These are phyloP conservation scores for Myiozetetes cayanensis DNA, from an alignment of 2,113 vertebrate genomes.

Conservation along the genomic window DNA sequence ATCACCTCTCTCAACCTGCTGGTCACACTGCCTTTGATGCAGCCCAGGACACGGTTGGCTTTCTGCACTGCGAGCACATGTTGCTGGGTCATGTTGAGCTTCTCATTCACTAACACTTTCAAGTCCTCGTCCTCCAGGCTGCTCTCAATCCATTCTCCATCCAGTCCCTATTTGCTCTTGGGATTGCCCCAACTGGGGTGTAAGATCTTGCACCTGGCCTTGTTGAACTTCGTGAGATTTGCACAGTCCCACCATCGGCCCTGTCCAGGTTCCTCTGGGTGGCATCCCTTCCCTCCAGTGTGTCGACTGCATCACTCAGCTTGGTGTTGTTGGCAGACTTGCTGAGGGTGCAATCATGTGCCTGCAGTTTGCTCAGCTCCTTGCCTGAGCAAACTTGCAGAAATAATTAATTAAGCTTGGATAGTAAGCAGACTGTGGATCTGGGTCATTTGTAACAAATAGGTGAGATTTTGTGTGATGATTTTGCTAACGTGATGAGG, in stretches of 20 bases:
- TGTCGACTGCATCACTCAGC: background rate
- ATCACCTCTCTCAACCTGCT: background rate
- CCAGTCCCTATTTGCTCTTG: background rate
- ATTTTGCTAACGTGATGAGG: background rate
- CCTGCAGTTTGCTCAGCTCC: background rate
- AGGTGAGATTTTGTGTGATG: background rate
- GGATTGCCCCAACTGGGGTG: background rate
- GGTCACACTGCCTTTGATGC: accelerated
- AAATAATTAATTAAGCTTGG: background rate
- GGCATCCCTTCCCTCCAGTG: background rate
- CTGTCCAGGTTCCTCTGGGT: background rate
- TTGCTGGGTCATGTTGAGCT: accelerated
- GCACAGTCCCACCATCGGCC: background rate
- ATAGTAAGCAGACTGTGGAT: background rate
- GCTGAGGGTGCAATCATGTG: background rate
- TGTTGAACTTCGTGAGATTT: accelerated
- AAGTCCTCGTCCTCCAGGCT: background rate
- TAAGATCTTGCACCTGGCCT: background rate
- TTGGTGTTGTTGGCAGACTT: background rate
- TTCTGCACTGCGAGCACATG: accelerated
- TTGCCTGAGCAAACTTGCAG: background rate
- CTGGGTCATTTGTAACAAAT: slow-evolving; percentile 12
- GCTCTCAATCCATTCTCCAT: background rate
- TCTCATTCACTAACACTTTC: background rate
- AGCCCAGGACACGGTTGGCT: background rate